Base-by-base conservation (phyloP, 2,113 vertebrate species). In the Nestor notabilis region DNA sequence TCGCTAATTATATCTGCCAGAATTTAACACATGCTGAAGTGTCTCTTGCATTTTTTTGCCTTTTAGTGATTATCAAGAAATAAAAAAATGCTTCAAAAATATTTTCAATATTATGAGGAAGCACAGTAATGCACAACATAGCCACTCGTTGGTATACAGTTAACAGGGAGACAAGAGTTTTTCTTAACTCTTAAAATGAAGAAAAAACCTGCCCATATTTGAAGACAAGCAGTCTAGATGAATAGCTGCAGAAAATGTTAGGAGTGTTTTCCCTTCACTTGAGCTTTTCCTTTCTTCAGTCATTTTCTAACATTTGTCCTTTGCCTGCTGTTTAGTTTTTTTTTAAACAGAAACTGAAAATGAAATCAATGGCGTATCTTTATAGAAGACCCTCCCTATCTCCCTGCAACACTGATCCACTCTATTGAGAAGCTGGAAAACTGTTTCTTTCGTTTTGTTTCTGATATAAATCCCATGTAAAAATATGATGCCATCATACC, bases 71-170 rank as follows among this genome's bases (percentile, higher is more conserved):
- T 33, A 84, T 53, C 8, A 82, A 70, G 82, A 95, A 93, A 83
- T 91, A 88, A 93, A 95, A 94, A 96, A 56, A 28, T 20, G 56
- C 64, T 97, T 95, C 13, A 89, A 82, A 96, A 96, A 86, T 89
- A 93, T 94, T 85, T 93, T 11, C 60, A 96, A n/a, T 94, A 83
- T 78, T 94, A 79, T 93, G 92, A 94, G 66, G 20, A 85, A 33
- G 41, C 23, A 78, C 85, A 81, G 56, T 17, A 63, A 78, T 80
- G 39, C 25, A 87, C 43, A 83, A 37, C 65, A 53, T 50, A 71
- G 41, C 52, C 52, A 39, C 49, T 96, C 17, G 77, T 72, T 44
- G 29, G 21, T 60, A 77, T 53, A 52, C 46, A 41, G 16, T 58
- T 89, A 46, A n/a, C 49, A 70, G 60, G 69, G 46, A 97, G 49